Base-by-base conservation (phyloP, 1,140 invertebrate species). In the Aphaenogaster rudis region DNA sequence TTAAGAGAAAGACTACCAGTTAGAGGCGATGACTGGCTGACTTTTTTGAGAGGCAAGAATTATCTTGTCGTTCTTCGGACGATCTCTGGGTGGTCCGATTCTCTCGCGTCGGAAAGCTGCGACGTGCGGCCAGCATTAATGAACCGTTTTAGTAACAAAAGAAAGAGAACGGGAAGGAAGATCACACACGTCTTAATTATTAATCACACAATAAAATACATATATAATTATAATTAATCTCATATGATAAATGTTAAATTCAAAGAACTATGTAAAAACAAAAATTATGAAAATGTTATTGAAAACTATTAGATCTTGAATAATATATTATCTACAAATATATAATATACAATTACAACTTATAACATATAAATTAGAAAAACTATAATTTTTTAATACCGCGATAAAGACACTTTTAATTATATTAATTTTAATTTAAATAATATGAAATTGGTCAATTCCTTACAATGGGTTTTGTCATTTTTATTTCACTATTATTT, bases 1-100 rank as follows among this genome's bases (percentile, higher is more conserved):
- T 95, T 95, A 95, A 94, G 93, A 94, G 93, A 94, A 94, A 94
- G 94, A 95, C 93, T 93, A 94, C 93, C 94, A 95, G 95, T 95
- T 95, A 95, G 93, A 91, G 93, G 92, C 94, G 93, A 95, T 95
- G 94, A 95, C 95, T 94, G 64, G 91, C 92, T 94, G 89, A 93
- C 93, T 95, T 95, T 94, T 93, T 94, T 91, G 92, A 95, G 94
- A 94, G 94, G 87, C 92, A 93, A 82, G 87, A 95, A 95, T 95
- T 95, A 95, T 95, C 92, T 90, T 95, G 94, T 95, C 94, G 90
- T 85, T 87, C 82, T 90, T 77, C 88, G 91, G 90, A 94, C 81
- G 91, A 91, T 89, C 92, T 91, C 72, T 94, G 94, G 95, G 95
- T 95, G 95, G 94, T 95, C 95, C 87, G 21, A 48, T 80, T 74